Base-by-base conservation (phyloP, 1,140 invertebrate genomes). In the Diplogasteroides magnus region DNA sequence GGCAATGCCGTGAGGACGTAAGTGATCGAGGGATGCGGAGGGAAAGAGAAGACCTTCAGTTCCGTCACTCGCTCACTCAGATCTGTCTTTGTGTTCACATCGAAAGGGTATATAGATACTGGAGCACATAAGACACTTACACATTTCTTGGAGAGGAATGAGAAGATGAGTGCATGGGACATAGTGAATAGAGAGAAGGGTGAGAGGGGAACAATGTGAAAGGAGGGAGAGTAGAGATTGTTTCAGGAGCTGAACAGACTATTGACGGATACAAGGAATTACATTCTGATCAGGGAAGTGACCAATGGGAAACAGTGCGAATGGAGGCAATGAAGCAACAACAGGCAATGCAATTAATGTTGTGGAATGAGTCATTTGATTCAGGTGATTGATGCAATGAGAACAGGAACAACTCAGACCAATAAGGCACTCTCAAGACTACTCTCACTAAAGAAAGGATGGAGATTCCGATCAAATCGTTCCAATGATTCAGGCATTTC, bases 201-300 rank as follows among this genome's bases (percentile, higher is more conserved):
- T 69, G 1, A 64, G 71, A 11, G 60, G 14, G 28, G 25, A 15
- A 26, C 61, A 26, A 26, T 25, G 19, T 27, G 1, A 3, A 62
- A 1, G 23, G 15, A 19, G 6, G 19, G 15, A 27, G 29, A 27
- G 14, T 27, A 26, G 25, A 29, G 28, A 19, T 19, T 19, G n/a
- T 63, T 71, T 55, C 67, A 73, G 72, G 60, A 2, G 26, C 69
- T 11, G 60, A 74, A 6, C 58, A 67, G 32, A 58, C 64, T n/a
- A 72, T 74, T 32, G 73, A 74, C 60, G 73, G 73, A 11, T 74
- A 74, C 48, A 59, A 66, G 14, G 73, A 74, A 48, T 27, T 74
- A 15, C 73, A 74, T 48, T 67, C 69, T 19, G 62, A 57, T 2
- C 31, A 73, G n/a, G 73, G 70, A 59, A 25, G 64, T 2, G 27